These are phyloP conservation scores for Lamellibrachia columna DNA, from an alignment of 2,888 invertebrate species.

Conservation along the genomic window DNA sequence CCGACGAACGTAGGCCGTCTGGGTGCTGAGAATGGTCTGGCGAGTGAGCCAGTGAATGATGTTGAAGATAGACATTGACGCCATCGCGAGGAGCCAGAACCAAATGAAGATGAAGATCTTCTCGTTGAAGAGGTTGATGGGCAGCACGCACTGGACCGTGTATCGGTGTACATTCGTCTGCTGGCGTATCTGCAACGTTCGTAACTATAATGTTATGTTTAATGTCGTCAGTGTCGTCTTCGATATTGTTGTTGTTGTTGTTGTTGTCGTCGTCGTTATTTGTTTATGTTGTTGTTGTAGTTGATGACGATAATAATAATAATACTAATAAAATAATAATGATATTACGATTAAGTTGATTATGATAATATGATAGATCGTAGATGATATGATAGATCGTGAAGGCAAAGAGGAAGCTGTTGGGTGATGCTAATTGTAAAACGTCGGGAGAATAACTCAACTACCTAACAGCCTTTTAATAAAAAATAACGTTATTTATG, in stretches of 20 bases:
- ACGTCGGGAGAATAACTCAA: no score
- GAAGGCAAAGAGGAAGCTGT: no score
- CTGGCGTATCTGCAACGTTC: conserved; percentile 33
- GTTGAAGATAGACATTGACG: conserved; percentile 30
- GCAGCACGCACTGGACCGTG: conserved; percentile 49
- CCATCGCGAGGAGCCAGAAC: conserved; percentile 67
- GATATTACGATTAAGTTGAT: no score
- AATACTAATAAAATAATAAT: no score
- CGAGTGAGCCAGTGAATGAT: conserved; percentile 31
- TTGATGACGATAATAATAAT: no score
- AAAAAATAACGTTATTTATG: no score
- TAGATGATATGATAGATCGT: no score
- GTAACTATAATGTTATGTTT: not conserved
- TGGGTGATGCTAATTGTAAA: no score
- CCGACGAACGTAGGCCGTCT: conserved; percentile 34
- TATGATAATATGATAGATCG: no score
- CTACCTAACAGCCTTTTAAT: no score
- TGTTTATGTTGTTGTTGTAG: not conserved
- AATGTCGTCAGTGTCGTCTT: not conserved
- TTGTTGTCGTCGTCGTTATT: not conserved
- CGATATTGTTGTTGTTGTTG: not conserved
- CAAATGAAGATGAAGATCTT: conserved; percentile 67
- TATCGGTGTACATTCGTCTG: conserved; percentile 65
- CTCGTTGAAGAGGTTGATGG: conserved; percentile 28
- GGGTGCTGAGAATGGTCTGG: conserved; percentile 25